Percentiles rank a stretch among this genome's conserved stretches.
Conservation (phyloP, 1,140 invertebrate species). For the Cherax destructor region DNA sequence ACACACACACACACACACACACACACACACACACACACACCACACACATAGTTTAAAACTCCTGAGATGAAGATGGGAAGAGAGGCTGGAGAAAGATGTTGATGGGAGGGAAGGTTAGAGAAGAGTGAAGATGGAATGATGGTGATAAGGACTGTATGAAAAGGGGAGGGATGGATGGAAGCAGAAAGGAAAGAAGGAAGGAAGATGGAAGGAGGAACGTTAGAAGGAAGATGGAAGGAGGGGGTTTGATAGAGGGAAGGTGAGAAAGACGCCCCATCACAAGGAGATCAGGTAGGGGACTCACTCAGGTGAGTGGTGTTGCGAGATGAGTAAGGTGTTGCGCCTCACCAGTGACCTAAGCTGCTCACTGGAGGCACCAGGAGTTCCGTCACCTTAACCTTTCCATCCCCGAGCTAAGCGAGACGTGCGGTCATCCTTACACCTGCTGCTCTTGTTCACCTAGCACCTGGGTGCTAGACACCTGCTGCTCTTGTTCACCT, state of each 20-base stretch:
- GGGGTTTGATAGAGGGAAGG: too few relatives aligned
- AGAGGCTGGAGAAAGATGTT: not conserved
- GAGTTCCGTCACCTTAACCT: too few relatives aligned
- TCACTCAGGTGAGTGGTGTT: not conserved
- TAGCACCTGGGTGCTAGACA: too few relatives aligned
- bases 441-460: too few relatives aligned
- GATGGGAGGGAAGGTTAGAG: too few relatives aligned
- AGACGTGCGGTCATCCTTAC: too few relatives aligned
- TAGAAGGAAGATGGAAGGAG: not conserved
- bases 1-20: not conserved
- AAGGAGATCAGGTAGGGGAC: not conserved
- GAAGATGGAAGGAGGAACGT: not conserved
- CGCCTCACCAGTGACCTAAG: too few relatives aligned
- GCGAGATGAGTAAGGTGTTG: not conserved
- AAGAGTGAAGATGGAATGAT: not conserved
- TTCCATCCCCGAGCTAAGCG: too few relatives aligned
- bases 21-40: not conserved
- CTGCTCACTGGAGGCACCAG: too few relatives aligned
- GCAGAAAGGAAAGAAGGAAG: not conserved
- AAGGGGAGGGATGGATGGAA: too few relatives aligned
- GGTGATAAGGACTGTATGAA: not conserved
- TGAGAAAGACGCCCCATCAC: too few relatives aligned
- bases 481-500: too few relatives aligned
- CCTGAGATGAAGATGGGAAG: not conserved
- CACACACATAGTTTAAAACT: not conserved